Conservation (phyloP, 1,140 invertebrate species). For the Mycetomoellerius zeteki region DNA sequence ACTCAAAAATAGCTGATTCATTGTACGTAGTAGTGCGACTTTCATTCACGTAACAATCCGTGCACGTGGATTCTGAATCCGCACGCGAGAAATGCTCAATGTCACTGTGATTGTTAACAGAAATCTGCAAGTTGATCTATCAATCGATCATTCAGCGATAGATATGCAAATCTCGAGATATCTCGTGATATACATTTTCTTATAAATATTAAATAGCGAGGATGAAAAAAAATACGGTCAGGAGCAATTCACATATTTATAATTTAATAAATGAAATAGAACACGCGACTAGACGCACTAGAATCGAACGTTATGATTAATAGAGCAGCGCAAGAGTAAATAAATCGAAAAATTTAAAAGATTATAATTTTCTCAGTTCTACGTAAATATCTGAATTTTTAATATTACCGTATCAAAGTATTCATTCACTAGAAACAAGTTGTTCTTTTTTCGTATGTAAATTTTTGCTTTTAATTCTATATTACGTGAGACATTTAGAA, state of each 20-base stretch:
- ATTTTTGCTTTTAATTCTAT: not conserved
- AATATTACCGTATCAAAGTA: not conserved
- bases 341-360: not conserved
- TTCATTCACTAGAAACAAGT: not conserved
- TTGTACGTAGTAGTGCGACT: slow-evolving; percentile 61
- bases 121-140: not conserved
- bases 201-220: slow-evolving; percentile 29
- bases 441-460: not conserved
- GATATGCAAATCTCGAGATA: slow-evolving; percentile 39
- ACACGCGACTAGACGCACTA: not conserved
- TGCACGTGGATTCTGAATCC: slow-evolving; percentile 55
- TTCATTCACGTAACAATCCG: slow-evolving; percentile 67
- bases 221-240: slow-evolving; percentile 19
- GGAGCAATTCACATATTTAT: not conserved
- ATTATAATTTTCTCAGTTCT: not conserved
- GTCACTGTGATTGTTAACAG: slow-evolving; percentile 47
- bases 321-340: not conserved
- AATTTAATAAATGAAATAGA: slow-evolving; percentile 1
- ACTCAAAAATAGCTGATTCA: slow-evolving; percentile 74
- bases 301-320: slow-evolving; percentile 1
- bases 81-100: slow-evolving; percentile 54
- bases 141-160: slow-evolving; percentile 9
- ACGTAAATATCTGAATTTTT: not conserved
- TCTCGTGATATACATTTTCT: slow-evolving; percentile 9
- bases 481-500: not conserved